Evolutionary conservation across 2,797 vertebrate genomes (phyloP).

Genomic region (Lacerta agilis): DNA sequence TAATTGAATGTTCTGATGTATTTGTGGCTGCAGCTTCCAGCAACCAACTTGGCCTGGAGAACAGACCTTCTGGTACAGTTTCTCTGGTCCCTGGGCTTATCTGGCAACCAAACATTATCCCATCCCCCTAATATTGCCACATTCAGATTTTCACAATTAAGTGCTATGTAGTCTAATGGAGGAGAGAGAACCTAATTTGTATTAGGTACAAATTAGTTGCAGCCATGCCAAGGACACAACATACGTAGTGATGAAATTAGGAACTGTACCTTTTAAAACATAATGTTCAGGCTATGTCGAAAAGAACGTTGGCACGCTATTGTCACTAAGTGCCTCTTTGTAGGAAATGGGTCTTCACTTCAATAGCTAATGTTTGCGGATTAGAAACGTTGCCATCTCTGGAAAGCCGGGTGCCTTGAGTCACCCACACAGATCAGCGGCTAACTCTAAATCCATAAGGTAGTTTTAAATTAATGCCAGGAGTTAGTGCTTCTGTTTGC

Average conservation of each 20-base stretch:
- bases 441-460: constrained; percentile 24
- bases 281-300: neutral
- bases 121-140: neutral
- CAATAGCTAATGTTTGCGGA: neutral
- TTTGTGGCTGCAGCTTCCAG: no score
- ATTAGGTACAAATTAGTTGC: neutral
- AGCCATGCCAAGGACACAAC: neutral
- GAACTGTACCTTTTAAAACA: neutral
- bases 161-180: neutral
- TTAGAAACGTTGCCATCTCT: neutral
- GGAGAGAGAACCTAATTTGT: no score
- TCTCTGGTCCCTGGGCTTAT: neutral
- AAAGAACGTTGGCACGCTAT: neutral
- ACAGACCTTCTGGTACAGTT: neutral
- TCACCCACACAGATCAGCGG: neutral
- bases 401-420: neutral
- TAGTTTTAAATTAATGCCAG: constrained; percentile 53
- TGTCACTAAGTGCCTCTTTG: neutral
- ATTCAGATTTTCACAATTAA: neutral
- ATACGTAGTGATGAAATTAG: neutral
- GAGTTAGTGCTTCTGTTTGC: constrained; percentile 23
- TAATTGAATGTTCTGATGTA: no score
- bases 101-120: neutral
- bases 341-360: constrained; percentile 1
- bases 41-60: no score